These are phyloP conservation scores for Netta rufina DNA, from an alignment of 2,797 vertebrate genomes.

Conservation along the genomic window DNA sequence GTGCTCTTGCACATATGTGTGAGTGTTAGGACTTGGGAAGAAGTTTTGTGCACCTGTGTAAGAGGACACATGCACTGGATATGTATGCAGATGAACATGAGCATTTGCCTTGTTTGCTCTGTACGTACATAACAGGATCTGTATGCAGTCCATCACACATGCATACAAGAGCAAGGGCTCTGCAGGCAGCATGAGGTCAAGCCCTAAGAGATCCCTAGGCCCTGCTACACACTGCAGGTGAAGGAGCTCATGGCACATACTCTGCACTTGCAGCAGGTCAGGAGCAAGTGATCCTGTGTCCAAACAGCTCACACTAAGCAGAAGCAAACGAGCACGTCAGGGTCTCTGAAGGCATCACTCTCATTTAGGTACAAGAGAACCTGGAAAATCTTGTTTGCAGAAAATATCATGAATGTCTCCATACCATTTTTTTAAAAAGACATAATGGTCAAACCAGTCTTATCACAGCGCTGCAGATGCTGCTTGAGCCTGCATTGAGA, in stretches of 20 bases:
- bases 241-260: background rate
- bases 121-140: no score
- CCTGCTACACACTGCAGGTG: accelerated
- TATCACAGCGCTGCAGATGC: background rate
- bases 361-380: background rate
- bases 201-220: background rate
- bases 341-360: background rate
- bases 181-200: background rate
- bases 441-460: background rate
- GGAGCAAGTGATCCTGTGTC: background rate
- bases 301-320: background rate
- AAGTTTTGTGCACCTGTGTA: background rate
- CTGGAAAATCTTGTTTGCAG: background rate
- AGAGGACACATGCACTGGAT: background rate
- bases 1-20: accelerated
- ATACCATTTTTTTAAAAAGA: background rate
- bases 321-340: background rate
- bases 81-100: background rate
- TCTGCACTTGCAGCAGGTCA: background rate
- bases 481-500: background rate
- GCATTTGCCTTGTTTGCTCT: background rate
- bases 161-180: background rate
- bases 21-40: background rate
- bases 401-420: background rate
- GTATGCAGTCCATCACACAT: background rate